Percentiles rank a stretch among this genome's conserved stretches.
These are phyloP conservation scores for Lasiurus cinereus DNA, from an alignment of 2,113 vertebrate genomes.

Conservation along the genomic window DNA sequence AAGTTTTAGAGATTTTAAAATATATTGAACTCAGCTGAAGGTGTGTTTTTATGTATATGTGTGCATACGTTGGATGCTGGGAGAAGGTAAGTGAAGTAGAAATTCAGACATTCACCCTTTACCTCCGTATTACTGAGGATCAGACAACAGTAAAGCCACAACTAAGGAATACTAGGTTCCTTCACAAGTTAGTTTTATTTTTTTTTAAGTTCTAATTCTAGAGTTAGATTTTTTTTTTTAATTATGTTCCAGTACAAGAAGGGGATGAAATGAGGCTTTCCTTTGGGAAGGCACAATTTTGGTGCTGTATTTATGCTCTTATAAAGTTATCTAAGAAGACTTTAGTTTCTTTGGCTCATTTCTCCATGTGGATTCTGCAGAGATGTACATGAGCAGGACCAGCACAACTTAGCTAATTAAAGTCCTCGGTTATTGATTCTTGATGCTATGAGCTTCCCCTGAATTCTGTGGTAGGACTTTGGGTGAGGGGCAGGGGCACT, in stretches of 20 bases:
- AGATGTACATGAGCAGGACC: not conserved
- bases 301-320: not conserved
- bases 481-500: not conserved
- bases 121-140: not conserved
- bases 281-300: not conserved
- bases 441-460: not conserved
- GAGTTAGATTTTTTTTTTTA: not conserved
- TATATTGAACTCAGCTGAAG: not conserved
- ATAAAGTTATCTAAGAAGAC: not conserved
- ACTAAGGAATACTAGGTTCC: not conserved
- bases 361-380: not conserved
- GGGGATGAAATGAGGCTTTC: not conserved
- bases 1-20: constrained; percentile 27
- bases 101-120: not conserved
- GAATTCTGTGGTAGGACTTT: not conserved
- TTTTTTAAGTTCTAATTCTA: not conserved
- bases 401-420: not conserved
- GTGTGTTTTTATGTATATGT: not conserved
- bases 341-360: not conserved
- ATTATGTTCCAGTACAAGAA: not conserved
- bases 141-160: not conserved
- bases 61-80: not conserved
- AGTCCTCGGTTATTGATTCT: not conserved
- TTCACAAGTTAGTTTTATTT: not conserved
- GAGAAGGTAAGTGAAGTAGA: not conserved